Percentiles rank a stretch among this genome's conserved stretches.
phyloP scores from a whole-genome alignment of 2,797 vertebrate genomes.

The Valencia hispanica region DNA sequence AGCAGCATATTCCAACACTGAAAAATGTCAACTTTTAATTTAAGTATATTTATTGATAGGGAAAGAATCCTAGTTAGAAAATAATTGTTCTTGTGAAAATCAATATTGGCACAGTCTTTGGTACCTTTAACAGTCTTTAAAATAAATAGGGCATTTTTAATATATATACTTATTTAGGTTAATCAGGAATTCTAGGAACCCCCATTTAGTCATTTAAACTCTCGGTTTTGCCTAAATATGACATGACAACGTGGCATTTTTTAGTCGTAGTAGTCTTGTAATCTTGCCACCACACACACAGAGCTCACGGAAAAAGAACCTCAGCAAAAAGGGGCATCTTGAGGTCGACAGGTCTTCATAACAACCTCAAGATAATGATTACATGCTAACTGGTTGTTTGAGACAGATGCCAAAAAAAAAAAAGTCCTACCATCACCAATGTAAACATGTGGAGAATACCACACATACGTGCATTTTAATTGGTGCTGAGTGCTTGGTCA shows the following conservation, averaged over 20 bases:
- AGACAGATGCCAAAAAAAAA: background rate
- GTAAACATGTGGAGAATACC: background rate
- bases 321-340: background rate
- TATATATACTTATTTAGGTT: background rate
- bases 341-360: background rate
- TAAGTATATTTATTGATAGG: background rate
- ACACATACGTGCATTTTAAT: background rate
- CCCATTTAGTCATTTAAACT: background rate
- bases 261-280: too few species aligned
- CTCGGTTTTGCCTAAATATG: too few species aligned
- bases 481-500: background rate
- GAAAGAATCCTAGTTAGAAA: background rate
- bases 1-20: background rate
- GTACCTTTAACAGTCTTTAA: background rate
- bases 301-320: too few species aligned
- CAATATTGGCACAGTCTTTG: background rate
- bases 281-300: background rate
- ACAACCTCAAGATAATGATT: background rate
- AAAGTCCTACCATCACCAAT: background rate
- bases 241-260: background rate
- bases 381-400: background rate
- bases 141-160: background rate
- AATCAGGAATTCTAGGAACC: background rate
- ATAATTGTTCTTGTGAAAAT: background rate
- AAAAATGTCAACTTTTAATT: background rate